Evolutionary conservation across 2,888 invertebrate species (phyloP).

Genomic region (Ceramica pisi): DNA sequence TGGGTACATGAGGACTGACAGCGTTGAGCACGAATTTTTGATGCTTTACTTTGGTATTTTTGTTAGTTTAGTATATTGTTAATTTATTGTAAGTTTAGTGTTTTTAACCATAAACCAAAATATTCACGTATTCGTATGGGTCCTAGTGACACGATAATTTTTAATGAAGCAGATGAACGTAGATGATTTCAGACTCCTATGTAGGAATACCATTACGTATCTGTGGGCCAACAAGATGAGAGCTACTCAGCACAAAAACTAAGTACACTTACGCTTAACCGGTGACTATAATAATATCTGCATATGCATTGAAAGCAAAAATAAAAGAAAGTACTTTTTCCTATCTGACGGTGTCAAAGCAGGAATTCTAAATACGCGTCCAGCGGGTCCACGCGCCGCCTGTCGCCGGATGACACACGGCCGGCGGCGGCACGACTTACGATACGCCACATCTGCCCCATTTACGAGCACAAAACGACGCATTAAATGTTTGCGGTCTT

Average conservation of each 20-base stretch:
- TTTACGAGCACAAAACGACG: slow-evolving; percentile 47
- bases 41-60: too few species aligned
- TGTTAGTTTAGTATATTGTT: too few species aligned
- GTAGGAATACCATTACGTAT: too few species aligned
- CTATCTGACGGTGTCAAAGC: slow-evolving; percentile 2
- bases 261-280: not conserved
- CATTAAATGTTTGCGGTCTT: slow-evolving; percentile 51
- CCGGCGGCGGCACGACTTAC: slow-evolving; percentile 40
- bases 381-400: slow-evolving; percentile 38
- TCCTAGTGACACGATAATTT: too few species aligned
- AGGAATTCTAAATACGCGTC: slow-evolving; percentile 35
- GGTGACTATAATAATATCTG: not conserved
- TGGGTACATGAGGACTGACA: too few species aligned
- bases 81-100: too few species aligned
- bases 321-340: slow-evolving; percentile 1
- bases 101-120: too few species aligned
- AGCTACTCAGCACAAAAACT: not conserved
- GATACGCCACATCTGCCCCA: slow-evolving; percentile 51
- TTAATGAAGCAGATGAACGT: too few species aligned
- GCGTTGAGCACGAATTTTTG: too few species aligned
- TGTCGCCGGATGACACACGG: slow-evolving; percentile 49
- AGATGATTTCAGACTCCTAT: too few species aligned
- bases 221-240: too few species aligned
- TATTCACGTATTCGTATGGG: too few species aligned
- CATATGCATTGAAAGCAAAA: slow-evolving; percentile 6